Evolutionary conservation across 1,140 invertebrate species (phyloP), one percentile per base, ranked within the genome.

Genomic region (Aradophagus sp.): DNA sequence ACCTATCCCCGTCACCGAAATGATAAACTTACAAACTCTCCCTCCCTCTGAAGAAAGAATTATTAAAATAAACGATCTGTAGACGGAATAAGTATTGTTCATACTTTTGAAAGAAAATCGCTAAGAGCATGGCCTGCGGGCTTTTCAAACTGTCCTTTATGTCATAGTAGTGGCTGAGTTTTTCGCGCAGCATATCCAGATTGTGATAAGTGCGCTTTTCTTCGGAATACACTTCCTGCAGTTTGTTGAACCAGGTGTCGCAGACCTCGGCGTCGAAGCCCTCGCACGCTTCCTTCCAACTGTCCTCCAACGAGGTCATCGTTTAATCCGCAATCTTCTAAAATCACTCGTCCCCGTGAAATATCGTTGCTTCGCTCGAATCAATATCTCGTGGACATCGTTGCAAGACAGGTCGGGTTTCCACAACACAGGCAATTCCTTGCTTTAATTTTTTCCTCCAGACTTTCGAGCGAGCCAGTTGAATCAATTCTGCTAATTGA

Each of bases 51-150:
- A n/a, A n/a, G n/a, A n/a, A n/a, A n/a, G n/a, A n/a, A n/a, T n/a
- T n/a, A n/a, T n/a, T n/a, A n/a, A n/a, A n/a, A n/a, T n/a, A n/a
- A n/a, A n/a, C n/a, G n/a, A n/a, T n/a, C n/a, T n/a, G n/a, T n/a
- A n/a, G n/a, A n/a, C n/a, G n/a, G n/a, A n/a, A n/a, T n/a, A n/a
- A n/a, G n/a, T n/a, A n/a, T n/a, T n/a, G n/a, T 19, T 56, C 85
- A 76, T 77, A 88, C 88, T 88, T 86, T 72, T 89, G 87, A 70
- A 89, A 89, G 59, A 89, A 86, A 36, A 89, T 76, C 2, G 87
- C 87, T 35, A 87, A 79, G 0, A 87, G 77, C 8, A 88, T 75
- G 41, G 86, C 84, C 56, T 83, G 75, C 0, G 87, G 80, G 59
- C 81, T 84, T 59, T 86, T 84, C 7, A 89, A 73, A 13, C 80